Percentiles rank a stretch among this genome's conserved stretches.
phyloP scores from a whole-genome alignment of 2,797 vertebrate genomes.

The Heterohyrax brucei region DNA sequence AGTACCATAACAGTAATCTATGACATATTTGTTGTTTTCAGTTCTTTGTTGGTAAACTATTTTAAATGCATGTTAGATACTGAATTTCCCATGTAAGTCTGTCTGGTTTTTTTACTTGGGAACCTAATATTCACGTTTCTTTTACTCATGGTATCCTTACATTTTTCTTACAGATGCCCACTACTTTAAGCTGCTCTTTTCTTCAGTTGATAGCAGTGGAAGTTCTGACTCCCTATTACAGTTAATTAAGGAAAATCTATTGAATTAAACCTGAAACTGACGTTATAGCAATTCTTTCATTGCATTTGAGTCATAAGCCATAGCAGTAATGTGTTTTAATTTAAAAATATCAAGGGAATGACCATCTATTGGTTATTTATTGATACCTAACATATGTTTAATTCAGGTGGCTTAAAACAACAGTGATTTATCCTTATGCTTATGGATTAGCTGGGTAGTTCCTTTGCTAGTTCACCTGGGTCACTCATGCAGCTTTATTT shows the following conservation, averaged over 20 bases:
- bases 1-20: neutral
- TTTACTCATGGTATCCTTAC: neutral
- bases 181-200: conserved; percentile 3
- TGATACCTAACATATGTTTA: neutral
- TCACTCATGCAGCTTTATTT: neutral
- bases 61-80: neutral
- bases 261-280: conserved; percentile 13
- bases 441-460: neutral
- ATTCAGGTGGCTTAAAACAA: neutral
- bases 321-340: conserved; percentile 10
- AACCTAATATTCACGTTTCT: neutral
- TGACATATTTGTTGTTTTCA: neutral
- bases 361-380: conserved; percentile 7
- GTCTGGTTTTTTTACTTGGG: neutral
- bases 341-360: neutral
- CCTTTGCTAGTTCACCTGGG: neutral
- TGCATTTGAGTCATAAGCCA: neutral
- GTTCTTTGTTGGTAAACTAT: conserved; percentile 13
- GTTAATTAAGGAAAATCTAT: neutral
- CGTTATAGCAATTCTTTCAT: neutral
- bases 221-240: conserved; percentile 5
- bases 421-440: neutral
- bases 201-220: conserved; percentile 8
- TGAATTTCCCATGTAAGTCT: conserved; percentile 46
- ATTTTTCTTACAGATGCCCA: neutral